phyloP scores from a whole-genome alignment of 2,888 invertebrate species.

The Synergus itoensis region DNA sequence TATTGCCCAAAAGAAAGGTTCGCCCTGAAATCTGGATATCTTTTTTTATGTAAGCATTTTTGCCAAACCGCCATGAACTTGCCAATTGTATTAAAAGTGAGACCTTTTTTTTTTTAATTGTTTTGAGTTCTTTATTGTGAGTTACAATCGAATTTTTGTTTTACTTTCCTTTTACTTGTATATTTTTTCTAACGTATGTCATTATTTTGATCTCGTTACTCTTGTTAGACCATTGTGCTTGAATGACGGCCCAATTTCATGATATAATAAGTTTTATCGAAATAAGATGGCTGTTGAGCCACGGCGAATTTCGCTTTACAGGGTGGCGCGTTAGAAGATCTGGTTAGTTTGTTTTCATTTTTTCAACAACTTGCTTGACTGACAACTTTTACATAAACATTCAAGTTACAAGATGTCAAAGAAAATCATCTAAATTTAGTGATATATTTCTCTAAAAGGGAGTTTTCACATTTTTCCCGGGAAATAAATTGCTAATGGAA shows the following conservation, averaged over 20 bases:
- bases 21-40: not conserved
- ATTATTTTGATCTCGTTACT: not conserved
- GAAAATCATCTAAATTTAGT: too few relatives aligned
- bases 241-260: not conserved
- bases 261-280: conserved; percentile 46
- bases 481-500: too few relatives aligned
- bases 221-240: not conserved
- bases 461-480: too few relatives aligned
- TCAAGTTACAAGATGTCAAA: not conserved
- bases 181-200: not conserved
- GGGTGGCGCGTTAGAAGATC: conserved; percentile 16
- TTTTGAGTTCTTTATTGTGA: not conserved
- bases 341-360: conserved; percentile 10
- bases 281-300: conserved; percentile 65
- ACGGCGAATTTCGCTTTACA: conserved; percentile 61
- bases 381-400: not conserved
- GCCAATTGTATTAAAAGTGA: not conserved
- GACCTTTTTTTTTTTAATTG: not conserved
- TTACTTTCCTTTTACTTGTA: not conserved
- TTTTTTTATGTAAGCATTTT: not conserved
- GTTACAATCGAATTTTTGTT: not conserved
- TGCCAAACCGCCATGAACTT: not conserved
- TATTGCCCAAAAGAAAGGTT: not conserved
- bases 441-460: too few relatives aligned
- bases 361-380: not conserved